Base-by-base conservation (phyloP, 2,797 vertebrate genomes). In the Propithecus deckenii region DNA sequence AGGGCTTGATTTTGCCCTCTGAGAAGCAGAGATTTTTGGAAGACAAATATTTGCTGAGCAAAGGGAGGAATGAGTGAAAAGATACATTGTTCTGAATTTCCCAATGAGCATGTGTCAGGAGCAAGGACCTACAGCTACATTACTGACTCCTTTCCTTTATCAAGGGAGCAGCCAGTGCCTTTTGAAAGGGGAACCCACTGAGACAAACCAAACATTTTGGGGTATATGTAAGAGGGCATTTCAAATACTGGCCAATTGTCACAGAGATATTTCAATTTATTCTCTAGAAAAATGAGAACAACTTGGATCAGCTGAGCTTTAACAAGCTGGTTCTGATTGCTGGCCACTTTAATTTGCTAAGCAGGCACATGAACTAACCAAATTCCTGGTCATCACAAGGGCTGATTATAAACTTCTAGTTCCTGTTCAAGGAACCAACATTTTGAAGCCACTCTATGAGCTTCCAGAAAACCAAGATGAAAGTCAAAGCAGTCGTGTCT, bases 361-460 rank as follows among this genome's bases (percentile, higher is more conserved):
- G 7, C 76, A 98, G 76, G 30, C 11, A 76, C 0, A 91, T 5
- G 89, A 97, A 97, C 96, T 95, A 97, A 97, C 94, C 38, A 85
- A 95, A 95, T 80, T 32, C 28, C 87, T 67, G 87, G 25, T 59
- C 55, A 84, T 22, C 50, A 88, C n/a, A 81, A 43, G 23, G 63
- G 83, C 46, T 52, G 55, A 75, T 75, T 18, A 79, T 35, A 74
- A 91, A 83, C 86, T 96, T 75, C 75, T 63, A 79, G 78, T 63
- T 96, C 12, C 95, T 96, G 38, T 83, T 86, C 61, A 69, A 88
- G 81, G 30, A 97, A 87, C 17, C 61, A 96, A 96, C 57, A 72
- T 81, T 69, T 69, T 76, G n/a, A 15, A 91, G 23, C 10, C 28
- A 94, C 76, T 75, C 95, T 57, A 81, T 92, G 61, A 48, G 52